Evolutionary conservation across 2,888 invertebrate species (phyloP).

Genomic region (Siphlonurus alternatus): DNA sequence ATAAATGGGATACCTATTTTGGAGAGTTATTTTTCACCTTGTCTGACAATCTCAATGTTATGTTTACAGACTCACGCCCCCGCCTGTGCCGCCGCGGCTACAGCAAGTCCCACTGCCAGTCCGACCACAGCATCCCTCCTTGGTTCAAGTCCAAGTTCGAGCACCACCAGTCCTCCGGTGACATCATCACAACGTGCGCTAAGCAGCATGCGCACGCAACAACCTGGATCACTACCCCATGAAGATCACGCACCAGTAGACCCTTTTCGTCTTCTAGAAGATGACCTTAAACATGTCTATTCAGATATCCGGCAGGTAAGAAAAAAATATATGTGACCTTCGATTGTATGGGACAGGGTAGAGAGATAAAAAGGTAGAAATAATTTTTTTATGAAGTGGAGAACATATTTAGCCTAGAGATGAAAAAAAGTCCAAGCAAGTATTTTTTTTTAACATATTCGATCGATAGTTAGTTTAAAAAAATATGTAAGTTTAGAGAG

Average conservation of each 20-base stretch:
- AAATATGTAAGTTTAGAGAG: too few relatives aligned
- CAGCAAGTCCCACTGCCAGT: too few relatives aligned
- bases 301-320: conserved; percentile 70
- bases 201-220: background rate
- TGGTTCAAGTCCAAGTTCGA: background rate
- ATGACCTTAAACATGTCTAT: conserved; percentile 74
- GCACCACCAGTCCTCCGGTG: background rate
- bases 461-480: too few relatives aligned
- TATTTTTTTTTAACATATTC: too few relatives aligned
- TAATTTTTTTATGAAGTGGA: too few relatives aligned
- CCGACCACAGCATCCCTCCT: background rate
- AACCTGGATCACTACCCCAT: background rate
- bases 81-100: background rate
- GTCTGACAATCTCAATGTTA: background rate
- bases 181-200: background rate
- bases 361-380: too few relatives aligned
- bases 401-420: too few relatives aligned
- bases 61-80: background rate
- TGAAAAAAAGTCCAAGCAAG: too few relatives aligned
- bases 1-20: too few relatives aligned
- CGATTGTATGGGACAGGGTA: too few relatives aligned
- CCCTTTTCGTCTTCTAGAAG: conserved; percentile 71
- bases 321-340: too few relatives aligned
- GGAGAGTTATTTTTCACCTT: too few relatives aligned
- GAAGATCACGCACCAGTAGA: conserved; percentile 33